Evolutionary conservation across 53 echinoderm and acorn worm genomes (phyloP), one percentile per base, ranked within the genome.

Genomic region (Arbacia lixula): DNA sequence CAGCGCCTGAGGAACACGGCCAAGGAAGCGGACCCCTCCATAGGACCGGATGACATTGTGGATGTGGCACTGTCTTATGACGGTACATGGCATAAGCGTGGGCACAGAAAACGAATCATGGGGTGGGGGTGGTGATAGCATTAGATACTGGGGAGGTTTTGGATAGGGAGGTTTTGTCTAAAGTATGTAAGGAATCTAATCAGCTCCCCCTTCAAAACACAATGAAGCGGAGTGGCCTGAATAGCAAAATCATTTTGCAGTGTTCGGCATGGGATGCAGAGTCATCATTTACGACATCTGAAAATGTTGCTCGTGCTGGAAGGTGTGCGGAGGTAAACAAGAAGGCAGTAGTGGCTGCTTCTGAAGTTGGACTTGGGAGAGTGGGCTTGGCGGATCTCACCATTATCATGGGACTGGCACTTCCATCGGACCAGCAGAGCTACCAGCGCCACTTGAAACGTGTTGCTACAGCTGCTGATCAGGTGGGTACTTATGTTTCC

Each of bases 71-170:
- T 86, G 21, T 76, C 63, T 0, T 86, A 36, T 86, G 76, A 86
- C 21, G 86, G 86, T 31, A 86, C 86, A 16, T 86, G 86, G 86
- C 71, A 69, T 40, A 74, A 76, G 25, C 57, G 71, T 19, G 86
- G 86, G 53, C 68, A 68, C 46, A 58, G 61, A n/a, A n/a, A 22
- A 50, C 74, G 11, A 86, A 75, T 36, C 86, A 86, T 26, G 86
- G 86, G 36, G 74, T 86, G 27, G 86, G 86, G 38, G 37, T 76
- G 36, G 76, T 86, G 8, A 86, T 86, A 17, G 46, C 76, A 16
- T 12, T 86, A 28, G 86, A 86, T 61, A 86, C 86, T 2, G 65
- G 86, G 26, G 46, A 43, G 75, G 86, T 86, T 24, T 62, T 76
- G 33, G 86, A 86, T 53, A 40, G 1, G 8, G 52, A 55, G 25